Percentiles rank a stretch among this genome's conserved stretches.
phyloP scores from a whole-genome alignment of 1,140 invertebrate species.

The Megalopta genalis region DNA sequence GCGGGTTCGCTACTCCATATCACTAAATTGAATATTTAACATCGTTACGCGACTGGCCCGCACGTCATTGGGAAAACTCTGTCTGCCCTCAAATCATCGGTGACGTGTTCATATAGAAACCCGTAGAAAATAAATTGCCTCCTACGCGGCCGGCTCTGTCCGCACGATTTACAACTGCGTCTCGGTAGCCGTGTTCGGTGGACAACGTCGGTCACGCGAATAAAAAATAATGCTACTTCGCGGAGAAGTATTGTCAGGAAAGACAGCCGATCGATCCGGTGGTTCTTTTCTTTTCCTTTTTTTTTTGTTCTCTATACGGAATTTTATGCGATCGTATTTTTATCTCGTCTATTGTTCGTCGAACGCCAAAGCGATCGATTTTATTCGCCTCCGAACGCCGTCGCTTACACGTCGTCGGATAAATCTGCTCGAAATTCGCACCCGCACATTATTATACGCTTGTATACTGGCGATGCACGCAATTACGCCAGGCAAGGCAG shows the following conservation, averaged over 20 bases:
- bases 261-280: slow-evolving; percentile 4
- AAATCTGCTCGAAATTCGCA: slow-evolving; percentile 17
- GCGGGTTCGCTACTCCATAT: background rate
- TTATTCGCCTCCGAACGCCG: background rate
- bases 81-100: background rate
- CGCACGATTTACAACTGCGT: background rate
- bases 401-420: background rate
- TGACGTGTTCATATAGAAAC: slow-evolving; percentile 10
- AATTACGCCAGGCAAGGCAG: slow-evolving; percentile 60
- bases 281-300: too few relatives aligned
- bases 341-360: background rate
- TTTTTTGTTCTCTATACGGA: too few relatives aligned
- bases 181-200: background rate
- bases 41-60: slow-evolving; percentile 13
- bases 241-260: slow-evolving; percentile 28
- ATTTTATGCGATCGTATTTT: background rate
- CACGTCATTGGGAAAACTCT: background rate
- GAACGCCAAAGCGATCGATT: background rate
- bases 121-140: slow-evolving; percentile 33
- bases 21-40: slow-evolving; percentile 1
- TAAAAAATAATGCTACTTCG: slow-evolving; percentile 19
- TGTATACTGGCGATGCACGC: slow-evolving; percentile 44
- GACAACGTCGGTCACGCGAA: slow-evolving; percentile 8
- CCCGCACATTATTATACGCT: slow-evolving; percentile 1
- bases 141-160: background rate